Base-by-base conservation (phyloP, 2,113 vertebrate genomes). In the Nerophis lumbriciformis region DNA sequence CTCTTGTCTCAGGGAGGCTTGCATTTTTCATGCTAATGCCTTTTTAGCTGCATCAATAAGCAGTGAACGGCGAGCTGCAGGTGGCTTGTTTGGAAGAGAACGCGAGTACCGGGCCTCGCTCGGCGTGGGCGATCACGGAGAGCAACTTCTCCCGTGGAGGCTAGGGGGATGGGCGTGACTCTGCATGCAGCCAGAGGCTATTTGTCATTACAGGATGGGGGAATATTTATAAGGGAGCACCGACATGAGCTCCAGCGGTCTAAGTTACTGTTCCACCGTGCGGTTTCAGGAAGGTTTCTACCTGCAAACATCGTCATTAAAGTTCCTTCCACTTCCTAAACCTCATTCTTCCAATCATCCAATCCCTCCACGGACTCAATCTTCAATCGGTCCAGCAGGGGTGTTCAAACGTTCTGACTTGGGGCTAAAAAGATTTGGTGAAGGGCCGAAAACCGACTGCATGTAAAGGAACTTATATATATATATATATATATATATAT, bases 31-130 rank as follows among this genome's bases (percentile, higher is more conserved):
- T 71, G 65, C 38, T 87, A 78, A 81, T 85, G 80, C 53, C 12
- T 12, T 75, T 78, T 74, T 87, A 87, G 81, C 83, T 86, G 76
- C 68, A 75, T 78, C 66, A 73, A 53, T 71, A 71, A 76, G 70
- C 79, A 81, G 49, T 56, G 60, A 79, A 50, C 68, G 78, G 59
- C 65, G 61, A 66, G 61, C 57, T 65, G 61, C 39, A 65, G 51
- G 59, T 66, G 74, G 59, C 65, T 58, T 49, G 64, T 61, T 68
- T 3, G 28, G 65, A 59, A 71, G 77, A 55, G 35, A 53, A 36
- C 55, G 60, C 55, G 79, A 63, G 75, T 58, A 61, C 48, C 55
- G 68, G 66, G 69, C 65, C 57, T 73, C 54, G 72, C 68, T 76
- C 55, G n/a, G 71, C 72, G 60, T 58, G 68, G 68, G 39, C 44